phyloP scores from a whole-genome alignment of 2,113 vertebrate species.

The Cisticola juncidis region DNA sequence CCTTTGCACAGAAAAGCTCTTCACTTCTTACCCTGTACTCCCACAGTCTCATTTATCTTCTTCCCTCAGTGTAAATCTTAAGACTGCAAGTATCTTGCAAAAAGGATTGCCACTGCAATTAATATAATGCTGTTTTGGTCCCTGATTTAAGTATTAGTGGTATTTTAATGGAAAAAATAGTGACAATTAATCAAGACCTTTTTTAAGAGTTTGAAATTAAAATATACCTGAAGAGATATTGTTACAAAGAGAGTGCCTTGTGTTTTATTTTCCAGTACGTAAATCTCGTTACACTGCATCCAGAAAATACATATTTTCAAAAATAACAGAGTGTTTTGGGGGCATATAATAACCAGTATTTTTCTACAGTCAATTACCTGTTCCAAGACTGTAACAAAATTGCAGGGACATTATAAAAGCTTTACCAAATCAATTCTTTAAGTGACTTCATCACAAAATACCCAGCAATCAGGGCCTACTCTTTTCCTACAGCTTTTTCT shows the following conservation, averaged over 20 bases:
- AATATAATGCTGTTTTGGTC: background rate
- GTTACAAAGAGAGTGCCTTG: background rate
- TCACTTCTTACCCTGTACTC: background rate
- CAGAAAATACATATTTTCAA: background rate
- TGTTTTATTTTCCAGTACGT: background rate
- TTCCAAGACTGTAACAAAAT: background rate
- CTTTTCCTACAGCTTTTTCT: background rate
- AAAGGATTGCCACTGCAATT: background rate
- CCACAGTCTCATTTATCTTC: background rate
- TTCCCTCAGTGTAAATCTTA: background rate
- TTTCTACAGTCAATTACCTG: background rate
- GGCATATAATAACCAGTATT: background rate
- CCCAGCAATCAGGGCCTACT: background rate
- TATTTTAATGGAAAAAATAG: background rate
- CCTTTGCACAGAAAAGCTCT: background rate
- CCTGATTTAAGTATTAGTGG: background rate
- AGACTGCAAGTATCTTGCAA: background rate
- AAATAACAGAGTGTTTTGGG: background rate
- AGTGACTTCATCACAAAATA: background rate
- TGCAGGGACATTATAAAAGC: background rate
- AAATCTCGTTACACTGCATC: background rate
- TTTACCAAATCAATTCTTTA: background rate
- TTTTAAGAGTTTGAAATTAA: background rate
- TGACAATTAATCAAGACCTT: background rate
- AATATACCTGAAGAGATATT: background rate